Base-by-base conservation (phyloP, 2,888 invertebrate species). In the Melieria crassipennis region DNA sequence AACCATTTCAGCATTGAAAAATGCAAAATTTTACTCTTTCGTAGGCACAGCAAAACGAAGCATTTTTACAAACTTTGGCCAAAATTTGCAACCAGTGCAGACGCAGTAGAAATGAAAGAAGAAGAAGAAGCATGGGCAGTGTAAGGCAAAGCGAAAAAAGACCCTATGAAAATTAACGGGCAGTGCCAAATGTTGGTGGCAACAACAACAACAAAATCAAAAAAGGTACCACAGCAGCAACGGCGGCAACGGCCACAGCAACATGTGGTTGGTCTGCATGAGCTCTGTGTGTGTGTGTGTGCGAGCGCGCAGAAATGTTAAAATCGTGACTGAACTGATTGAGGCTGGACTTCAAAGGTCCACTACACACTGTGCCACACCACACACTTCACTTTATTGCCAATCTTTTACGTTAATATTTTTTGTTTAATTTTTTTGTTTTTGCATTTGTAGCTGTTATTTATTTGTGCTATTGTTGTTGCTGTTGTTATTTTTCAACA, bases 321-420 rank as follows among this genome's bases (percentile, higher is more conserved):
- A 84, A 85, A 82, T 85, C 85, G 85, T 85, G 85, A 85, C 85
- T 84, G 79, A 75, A 77, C 73, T 75, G 73, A 73, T 74, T 75
- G 75, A 75, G 72, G 71, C 69, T 75, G 74, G 68, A 75, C 73
- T 65, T 72, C 65, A 75, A 69, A 63, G 58, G 61, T 69, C 58
- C 58, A 66, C 57, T 42, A 48, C n/a, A 58, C 47, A 56, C 56
- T 30, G 9, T 30, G 16, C 13, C 16, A 56, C 16, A 13, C 16
- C 50, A 45, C 30, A 30, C 30, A 30, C 30, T 30, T 2, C 30
- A 30, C 30, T 30, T 30, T 2, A 30, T 30, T 30, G 30, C 30
- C 30, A 30, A 30, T 30, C 30, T 30, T 30, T 30, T 3, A 30
- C 30, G 30, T 30, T 30, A 30, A 30, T 30, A 30, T 30, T 30